Evolutionary conservation across 1,140 invertebrate genomes (phyloP), one percentile per base, ranked within the genome.

Genomic region (Cyphomyrmex costatus): DNA sequence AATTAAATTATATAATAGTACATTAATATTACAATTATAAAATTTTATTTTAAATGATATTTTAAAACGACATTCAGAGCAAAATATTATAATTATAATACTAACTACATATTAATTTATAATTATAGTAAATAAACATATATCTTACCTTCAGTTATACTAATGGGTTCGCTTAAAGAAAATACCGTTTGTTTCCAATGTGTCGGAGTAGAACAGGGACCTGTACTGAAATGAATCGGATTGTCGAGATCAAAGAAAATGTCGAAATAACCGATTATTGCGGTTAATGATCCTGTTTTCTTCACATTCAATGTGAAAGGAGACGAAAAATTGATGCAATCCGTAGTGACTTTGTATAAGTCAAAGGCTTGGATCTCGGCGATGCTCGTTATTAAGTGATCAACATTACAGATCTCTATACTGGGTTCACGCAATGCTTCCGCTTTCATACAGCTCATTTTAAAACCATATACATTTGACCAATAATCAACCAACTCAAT

Each of bases 161-260:
- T 91, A 92, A 97, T 96, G 89, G 97, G 96, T 92, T 97, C 95
- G 89, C 96, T 97, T 53, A 99, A 96, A 91, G 98, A 98, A 93
- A 99, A 99, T 10, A 99, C 97, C 1, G 99, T 99, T 95, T 99
- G 99, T 95, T 99, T 99, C 99, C 99, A 99, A 95, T 99, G 99
- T 10, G 99, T 99, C 70, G 96, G 95, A 86, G 96, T 96, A 91
- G 96, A 96, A 86, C 95, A 95, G 74, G 97, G 98, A 91, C 97
- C 97, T 88, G 98, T 98, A 78, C 96, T 97, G 63, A 98, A 96
- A 12, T 95, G 93, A n/a, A 98, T 95, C 33, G 96, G 93, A 90
- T 96, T 96, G 2, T 97, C 96, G 73, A 98, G 93, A 88, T 98
- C 97, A 93, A 98, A 98, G 90, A 97, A 97, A n/a, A 97, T 97